A percentile compares a stretch with the other conserved stretches of the same genome.
Evolutionary conservation across 2,113 vertebrate genomes (phyloP).

Genomic region (Mus spicilegus): DNA sequence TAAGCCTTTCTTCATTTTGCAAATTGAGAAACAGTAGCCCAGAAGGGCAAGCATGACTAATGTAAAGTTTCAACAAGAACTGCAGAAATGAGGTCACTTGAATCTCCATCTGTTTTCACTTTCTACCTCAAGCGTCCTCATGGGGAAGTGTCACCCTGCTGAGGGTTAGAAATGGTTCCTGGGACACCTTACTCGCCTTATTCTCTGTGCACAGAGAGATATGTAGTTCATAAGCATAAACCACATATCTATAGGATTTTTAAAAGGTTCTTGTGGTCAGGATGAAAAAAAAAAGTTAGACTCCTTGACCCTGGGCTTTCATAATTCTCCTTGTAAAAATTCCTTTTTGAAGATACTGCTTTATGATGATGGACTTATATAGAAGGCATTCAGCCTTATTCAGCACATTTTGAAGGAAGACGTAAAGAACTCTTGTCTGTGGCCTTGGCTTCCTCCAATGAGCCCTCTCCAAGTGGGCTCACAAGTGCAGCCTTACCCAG

Average conservation of each 20-base stretch:
- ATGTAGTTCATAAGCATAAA: neutral
- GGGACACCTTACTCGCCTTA: neutral
- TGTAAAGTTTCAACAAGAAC: neutral
- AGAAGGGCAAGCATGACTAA: neutral
- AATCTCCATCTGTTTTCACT: neutral
- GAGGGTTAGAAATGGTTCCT: neutral
- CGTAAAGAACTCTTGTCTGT: neutral
- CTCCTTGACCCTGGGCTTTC: neutral
- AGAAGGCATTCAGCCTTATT: neutral
- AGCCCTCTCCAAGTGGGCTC: neutral
- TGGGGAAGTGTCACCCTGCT: neutral
- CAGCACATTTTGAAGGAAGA: slow-evolving; percentile 4
- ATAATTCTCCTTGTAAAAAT: neutral
- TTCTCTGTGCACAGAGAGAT: neutral
- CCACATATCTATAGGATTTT: neutral
- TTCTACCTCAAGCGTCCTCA: neutral
- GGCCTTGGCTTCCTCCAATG: neutral
- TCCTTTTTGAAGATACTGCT: neutral
- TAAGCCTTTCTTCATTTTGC: slow-evolving; percentile 23
- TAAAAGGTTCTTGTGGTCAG: neutral
- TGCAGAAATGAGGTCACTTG: neutral
- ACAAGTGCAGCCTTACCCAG: neutral
- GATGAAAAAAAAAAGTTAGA: neutral
- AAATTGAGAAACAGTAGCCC: slow-evolving; percentile 28
- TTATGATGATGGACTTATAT: neutral